Conservation (phyloP, 2,888 invertebrate genomes). For the Catocala fraxini region DNA sequence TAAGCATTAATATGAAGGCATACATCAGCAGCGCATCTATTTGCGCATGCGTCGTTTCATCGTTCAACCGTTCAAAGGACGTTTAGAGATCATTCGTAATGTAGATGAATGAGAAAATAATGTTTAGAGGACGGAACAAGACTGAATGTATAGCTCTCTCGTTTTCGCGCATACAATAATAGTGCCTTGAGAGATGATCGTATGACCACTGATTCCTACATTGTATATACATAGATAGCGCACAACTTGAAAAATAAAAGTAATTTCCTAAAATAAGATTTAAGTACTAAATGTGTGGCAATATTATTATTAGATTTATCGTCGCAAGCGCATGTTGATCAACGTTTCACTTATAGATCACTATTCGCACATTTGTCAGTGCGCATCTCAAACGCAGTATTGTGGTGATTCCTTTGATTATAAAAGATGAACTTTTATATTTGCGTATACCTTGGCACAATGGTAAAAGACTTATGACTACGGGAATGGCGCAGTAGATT, state of each 20-base stretch:
- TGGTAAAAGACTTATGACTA: too few relatives aligned
- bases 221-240: too few relatives aligned
- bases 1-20: constrained; percentile 44
- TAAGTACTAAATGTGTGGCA: neutral
- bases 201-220: too few relatives aligned
- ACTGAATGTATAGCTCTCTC: too few relatives aligned
- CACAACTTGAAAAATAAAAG: too few relatives aligned
- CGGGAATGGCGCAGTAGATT: too few relatives aligned
- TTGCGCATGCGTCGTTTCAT: constrained; percentile 39
- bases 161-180: too few relatives aligned
- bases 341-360: constrained; percentile 33
- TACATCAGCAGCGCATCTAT: constrained; percentile 45
- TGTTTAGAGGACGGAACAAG: too few relatives aligned
- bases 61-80: constrained; percentile 31
- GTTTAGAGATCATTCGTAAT: neutral
- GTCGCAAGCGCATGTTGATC: constrained; percentile 39
- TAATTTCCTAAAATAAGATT: too few relatives aligned
- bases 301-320: neutral
- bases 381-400: constrained; percentile 1
- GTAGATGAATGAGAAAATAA: neutral
- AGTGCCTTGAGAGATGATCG: too few relatives aligned
- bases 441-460: too few relatives aligned
- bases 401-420: neutral
- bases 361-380: constrained; percentile 26
- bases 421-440: neutral